Percentiles rank a stretch among this genome's conserved stretches.
Evolutionary conservation across 2,113 vertebrate species (phyloP).

Genomic region (Indicator indicator): DNA sequence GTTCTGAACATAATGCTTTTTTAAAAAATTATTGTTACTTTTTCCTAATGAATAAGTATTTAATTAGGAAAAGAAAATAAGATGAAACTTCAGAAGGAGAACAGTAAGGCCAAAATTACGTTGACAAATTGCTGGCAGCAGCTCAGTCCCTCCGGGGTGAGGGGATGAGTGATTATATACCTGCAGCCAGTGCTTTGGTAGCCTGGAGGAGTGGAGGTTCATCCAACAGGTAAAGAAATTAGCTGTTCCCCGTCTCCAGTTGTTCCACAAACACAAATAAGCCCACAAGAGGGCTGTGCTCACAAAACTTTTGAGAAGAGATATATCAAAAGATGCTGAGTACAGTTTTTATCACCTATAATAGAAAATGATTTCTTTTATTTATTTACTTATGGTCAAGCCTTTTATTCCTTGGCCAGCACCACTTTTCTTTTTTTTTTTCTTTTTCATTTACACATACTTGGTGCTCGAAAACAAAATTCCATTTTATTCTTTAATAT

Average conservation of each 20-base stretch:
- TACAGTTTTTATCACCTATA: slow-evolving; percentile 48
- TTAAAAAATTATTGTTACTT: not conserved
- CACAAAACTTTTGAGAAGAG: slow-evolving; percentile 46
- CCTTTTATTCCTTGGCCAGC: not conserved
- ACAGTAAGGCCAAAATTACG: slow-evolving; percentile 31
- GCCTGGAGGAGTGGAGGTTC: not conserved
- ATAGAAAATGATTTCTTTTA: slow-evolving; percentile 14
- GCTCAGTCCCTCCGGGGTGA: not conserved
- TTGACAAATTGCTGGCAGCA: slow-evolving; percentile 62
- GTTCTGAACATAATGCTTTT: not conserved
- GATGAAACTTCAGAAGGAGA: slow-evolving; percentile 50
- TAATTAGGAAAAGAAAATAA: slow-evolving; percentile 59
- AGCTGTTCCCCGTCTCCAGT: not conserved
- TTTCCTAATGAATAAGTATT: slow-evolving; percentile 18
- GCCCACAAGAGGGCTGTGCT: slow-evolving; percentile 70
- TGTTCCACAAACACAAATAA: slow-evolving; percentile 56
- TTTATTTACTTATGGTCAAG: not conserved
- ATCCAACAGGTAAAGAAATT: slow-evolving; percentile 42
- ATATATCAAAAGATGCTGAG: slow-evolving; percentile 16
- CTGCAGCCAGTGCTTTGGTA: slow-evolving; percentile 20
- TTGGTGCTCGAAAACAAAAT: not conserved
- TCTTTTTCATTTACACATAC: not conserved
- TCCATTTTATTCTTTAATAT: not conserved
- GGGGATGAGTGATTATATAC: slow-evolving; percentile 37
- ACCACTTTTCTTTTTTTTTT: not conserved